Evolutionary conservation across 2,888 invertebrate genomes (phyloP), one percentile per base, ranked within the genome.

Genomic region (Brachyptera risi): DNA sequence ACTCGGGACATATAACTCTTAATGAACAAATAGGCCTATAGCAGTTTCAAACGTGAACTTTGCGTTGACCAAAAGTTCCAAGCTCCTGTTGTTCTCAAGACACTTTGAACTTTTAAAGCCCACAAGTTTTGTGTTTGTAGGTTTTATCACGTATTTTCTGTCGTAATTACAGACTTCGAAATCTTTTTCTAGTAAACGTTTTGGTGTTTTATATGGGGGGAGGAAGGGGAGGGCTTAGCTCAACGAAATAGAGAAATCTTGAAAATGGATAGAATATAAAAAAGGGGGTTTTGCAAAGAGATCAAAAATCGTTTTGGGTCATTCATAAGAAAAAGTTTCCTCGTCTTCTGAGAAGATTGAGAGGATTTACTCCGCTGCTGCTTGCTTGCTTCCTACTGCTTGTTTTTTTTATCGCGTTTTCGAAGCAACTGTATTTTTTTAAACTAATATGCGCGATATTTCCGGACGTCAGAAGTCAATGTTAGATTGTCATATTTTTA

Each of bases 201-300:
- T 35, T 15, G 35, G 27, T 2, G 51, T 51, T 15, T 51, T 51
- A 44, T 51, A 19, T 54, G 54, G 27, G 51, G 49, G 13, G 23
- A 42, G 50, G 44, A 24, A 11, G 44, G 19, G 19, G 1, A 23
- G 31, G 58, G 27, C 74, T 74, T 73, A 74, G 74, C 70, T 71
- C 70, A 65, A 27, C 42, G 47, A 58, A 44, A 58, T 44, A 44
- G 35, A 58, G 60, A 49, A 54, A 54, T 54, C 54, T 54, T 54
- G 37, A 54, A 54, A 54, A 54, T 54, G 54, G 54, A 54, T 54
- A 54, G 54, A 54, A 54, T 54, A 54, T 54, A 54, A 54, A 54
- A 54, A 54, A 35, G 35, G 37, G 37, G 54, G 54, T 15, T 37
- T 54, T 54, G 54, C 54, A 54, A 54, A 40, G 61, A 61, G 61